Conservation (phyloP, 2,797 vertebrate species). For the Mormyrops boulengeri region DNA sequence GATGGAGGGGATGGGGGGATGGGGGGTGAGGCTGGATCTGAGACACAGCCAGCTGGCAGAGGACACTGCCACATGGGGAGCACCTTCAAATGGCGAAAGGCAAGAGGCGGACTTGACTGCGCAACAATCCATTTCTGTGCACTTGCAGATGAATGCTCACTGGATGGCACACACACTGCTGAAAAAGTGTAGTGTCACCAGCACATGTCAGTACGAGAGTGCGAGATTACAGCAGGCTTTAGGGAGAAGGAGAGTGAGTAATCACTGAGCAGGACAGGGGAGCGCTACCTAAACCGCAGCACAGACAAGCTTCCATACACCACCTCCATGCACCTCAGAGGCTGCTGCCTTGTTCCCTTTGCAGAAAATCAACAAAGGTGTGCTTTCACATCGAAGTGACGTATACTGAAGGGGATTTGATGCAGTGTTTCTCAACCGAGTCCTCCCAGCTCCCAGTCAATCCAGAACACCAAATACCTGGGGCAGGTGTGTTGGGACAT, state of each 20-base stretch:
- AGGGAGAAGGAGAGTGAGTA: background rate
- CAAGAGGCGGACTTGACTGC: constrained; percentile 15
- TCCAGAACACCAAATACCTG: background rate
- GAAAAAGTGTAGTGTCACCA: background rate
- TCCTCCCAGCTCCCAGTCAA: background rate
- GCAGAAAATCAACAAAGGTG: background rate
- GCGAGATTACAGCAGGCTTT: background rate
- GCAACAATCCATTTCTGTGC: background rate
- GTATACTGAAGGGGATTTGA: background rate
- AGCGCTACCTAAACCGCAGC: background rate
- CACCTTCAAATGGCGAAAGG: constrained; percentile 23
- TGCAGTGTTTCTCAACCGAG: background rate
- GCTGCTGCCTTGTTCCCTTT: background rate
- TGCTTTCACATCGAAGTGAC: background rate
- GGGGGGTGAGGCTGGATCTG: background rate
- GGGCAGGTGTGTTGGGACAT: background rate
- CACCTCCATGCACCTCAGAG: background rate
- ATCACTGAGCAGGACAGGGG: background rate
- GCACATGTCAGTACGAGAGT: background rate
- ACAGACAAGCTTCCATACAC: background rate
- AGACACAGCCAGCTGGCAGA: constrained; percentile 7
- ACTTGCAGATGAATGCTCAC: background rate
- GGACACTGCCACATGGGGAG: background rate
- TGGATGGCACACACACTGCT: background rate
- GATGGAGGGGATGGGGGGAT: background rate